A percentile compares a stretch with the other conserved stretches of the same genome.
phyloP scores from a whole-genome alignment of 2,113 vertebrate species.

The Monarcha castaneiventris region DNA sequence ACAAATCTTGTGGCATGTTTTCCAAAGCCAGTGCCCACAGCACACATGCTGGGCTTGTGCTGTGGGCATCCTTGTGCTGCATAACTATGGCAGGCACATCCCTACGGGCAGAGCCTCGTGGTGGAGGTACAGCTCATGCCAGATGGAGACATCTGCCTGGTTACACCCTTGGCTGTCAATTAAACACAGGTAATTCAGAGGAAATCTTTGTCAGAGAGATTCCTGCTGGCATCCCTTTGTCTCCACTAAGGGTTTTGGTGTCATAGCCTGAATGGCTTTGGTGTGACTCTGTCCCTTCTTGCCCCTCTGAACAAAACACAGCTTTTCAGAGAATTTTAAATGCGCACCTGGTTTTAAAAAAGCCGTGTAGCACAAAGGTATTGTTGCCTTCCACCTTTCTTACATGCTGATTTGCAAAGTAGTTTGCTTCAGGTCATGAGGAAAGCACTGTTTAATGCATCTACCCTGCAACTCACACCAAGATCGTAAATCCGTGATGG shows the following conservation, averaged over 20 bases:
- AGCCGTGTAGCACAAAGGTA: rapidly evolving
- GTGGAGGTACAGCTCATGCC: neutral
- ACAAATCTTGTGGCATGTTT: neutral
- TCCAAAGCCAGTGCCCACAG: neutral
- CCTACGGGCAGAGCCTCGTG: rapidly evolving
- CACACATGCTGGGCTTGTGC: neutral
- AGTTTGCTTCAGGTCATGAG: neutral
- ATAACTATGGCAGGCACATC: neutral
- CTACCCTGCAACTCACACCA: neutral
- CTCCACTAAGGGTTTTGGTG: neutral
- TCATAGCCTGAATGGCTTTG: neutral
- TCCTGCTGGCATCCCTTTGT: neutral
- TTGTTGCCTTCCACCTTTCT: neutral
- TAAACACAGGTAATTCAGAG: neutral
- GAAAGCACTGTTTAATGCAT: neutral
- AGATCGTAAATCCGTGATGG: neutral
- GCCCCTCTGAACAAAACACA: neutral
- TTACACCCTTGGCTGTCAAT: neutral
- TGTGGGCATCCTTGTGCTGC: neutral
- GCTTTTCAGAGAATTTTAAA: neutral
- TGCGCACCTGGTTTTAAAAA: neutral
- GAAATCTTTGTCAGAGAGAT: neutral
- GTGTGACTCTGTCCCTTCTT: neutral
- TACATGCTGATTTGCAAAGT: neutral
- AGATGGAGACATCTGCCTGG: neutral